A percentile compares a stretch with the other conserved stretches of the same genome.
These are phyloP conservation scores for Irena cyanogastra DNA, from an alignment of 2,113 vertebrate genomes.

Conservation along the genomic window DNA sequence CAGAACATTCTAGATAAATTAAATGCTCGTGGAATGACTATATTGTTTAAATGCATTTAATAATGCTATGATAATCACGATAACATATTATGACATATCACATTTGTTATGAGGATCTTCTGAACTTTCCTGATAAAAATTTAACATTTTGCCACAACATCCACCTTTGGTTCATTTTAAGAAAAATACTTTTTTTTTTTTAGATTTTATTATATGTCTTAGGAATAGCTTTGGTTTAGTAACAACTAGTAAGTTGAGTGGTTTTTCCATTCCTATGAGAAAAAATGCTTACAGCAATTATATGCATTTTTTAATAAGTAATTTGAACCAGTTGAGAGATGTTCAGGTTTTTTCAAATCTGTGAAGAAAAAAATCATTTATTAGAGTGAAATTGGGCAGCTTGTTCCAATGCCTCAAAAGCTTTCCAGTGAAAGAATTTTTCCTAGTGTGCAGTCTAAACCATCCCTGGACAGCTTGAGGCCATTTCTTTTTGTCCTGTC, in stretches of 20 bases:
- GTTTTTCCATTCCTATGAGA: not conserved
- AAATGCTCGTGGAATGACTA: not conserved
- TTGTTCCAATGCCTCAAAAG: not conserved
- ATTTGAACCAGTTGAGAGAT: not conserved
- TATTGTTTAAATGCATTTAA: not conserved
- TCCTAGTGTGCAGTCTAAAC: not conserved
- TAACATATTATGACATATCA: not conserved
- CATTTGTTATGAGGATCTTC: not conserved
- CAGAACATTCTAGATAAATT: not conserved
- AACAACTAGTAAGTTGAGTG: not conserved
- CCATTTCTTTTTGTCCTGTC: not conserved
- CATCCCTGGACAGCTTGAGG: not conserved
- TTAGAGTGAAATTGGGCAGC: not conserved
- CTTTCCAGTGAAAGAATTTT: not conserved
- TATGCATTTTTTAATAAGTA: not conserved
- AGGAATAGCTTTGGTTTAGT: not conserved
- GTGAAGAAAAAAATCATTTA: not conserved
- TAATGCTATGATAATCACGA: not conserved
- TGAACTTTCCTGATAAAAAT: not conserved
- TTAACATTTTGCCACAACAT: not conserved
- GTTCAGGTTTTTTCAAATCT: not conserved
- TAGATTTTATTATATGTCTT: not conserved
- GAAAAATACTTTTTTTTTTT: not conserved
- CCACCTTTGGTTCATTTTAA: not conserved
- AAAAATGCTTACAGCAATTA: not conserved